These are phyloP conservation scores for Oceanodroma tethys DNA, from an alignment of 2,113 vertebrate species.

Conservation along the genomic window DNA sequence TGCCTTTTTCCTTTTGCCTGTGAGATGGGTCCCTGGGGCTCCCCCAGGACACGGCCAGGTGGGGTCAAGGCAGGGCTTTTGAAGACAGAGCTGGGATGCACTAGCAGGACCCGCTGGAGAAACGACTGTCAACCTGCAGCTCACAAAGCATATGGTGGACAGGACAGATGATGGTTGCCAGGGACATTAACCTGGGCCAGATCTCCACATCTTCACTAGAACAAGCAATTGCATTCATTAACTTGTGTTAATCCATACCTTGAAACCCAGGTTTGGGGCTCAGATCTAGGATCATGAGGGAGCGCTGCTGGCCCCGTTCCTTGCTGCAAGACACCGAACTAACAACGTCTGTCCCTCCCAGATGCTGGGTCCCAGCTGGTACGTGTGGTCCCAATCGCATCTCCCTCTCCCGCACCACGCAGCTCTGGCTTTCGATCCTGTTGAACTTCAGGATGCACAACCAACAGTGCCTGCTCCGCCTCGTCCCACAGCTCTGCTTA, in stretches of 20 bases:
- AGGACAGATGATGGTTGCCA: background rate
- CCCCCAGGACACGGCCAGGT: background rate
- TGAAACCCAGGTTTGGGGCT: background rate
- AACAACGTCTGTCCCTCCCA: background rate
- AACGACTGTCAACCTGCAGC: background rate
- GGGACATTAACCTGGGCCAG: background rate
- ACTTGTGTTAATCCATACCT: background rate
- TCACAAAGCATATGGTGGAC: background rate
- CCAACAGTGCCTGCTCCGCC: background rate
- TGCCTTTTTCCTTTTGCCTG: background rate
- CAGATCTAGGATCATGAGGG: background rate
- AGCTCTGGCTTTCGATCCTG: background rate
- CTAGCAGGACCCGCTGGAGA: background rate
- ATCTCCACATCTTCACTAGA: background rate
- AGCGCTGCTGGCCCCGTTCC: background rate
- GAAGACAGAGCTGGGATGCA: background rate
- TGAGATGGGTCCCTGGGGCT: background rate
- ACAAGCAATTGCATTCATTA: background rate
- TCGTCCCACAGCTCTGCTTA: conserved; percentile 34
- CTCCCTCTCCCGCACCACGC: rapidly evolving
- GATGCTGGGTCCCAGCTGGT: background rate
- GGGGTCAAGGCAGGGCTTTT: background rate
- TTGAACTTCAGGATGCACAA: conserved; percentile 30
- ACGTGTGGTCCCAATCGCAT: background rate
- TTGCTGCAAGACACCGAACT: background rate